phyloP scores from a whole-genome alignment of 2,797 vertebrate species.

The Cyclopterus lumpus region DNA sequence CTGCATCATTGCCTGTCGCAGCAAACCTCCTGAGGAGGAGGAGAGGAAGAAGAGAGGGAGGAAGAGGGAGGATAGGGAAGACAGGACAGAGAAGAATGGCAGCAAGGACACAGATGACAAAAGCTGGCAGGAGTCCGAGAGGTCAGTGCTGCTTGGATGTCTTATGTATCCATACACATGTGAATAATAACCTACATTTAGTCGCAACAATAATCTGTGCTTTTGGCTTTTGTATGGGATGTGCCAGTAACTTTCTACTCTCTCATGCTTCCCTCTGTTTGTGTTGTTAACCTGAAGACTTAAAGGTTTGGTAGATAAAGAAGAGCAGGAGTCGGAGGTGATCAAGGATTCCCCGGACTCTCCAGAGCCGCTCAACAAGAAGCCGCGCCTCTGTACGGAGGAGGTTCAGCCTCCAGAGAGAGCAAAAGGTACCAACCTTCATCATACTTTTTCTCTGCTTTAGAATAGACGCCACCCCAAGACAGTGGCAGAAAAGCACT shows the following conservation, averaged over 20 bases:
- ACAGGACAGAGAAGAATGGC: slow-evolving; percentile 90
- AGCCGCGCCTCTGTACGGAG: slow-evolving; percentile 90
- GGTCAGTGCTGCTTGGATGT: slow-evolving; percentile 70
- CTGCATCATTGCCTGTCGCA: slow-evolving; percentile 94
- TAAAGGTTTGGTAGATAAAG: slow-evolving; percentile 92
- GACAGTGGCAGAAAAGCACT: not conserved
- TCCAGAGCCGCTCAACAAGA: slow-evolving; percentile 97
- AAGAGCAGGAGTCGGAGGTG: slow-evolving; percentile 92
- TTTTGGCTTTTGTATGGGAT: not conserved
- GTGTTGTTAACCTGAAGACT: slow-evolving; percentile 77
- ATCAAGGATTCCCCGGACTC: slow-evolving; percentile 99
- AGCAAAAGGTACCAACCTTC: slow-evolving; percentile 87
- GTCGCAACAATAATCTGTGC: not conserved
- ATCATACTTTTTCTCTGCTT: not conserved
- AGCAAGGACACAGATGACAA: slow-evolving; percentile 95
- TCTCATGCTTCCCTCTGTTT: not conserved
- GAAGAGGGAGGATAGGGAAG: slow-evolving; percentile 96
- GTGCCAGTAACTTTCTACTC: not conserved
- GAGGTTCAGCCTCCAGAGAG: slow-evolving; percentile 90
- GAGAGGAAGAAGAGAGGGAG: slow-evolving; percentile 97
- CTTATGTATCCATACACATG: not conserved
- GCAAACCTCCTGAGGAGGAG: slow-evolving; percentile 97
- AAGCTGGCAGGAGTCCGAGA: slow-evolving; percentile 93
- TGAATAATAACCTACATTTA: not conserved
- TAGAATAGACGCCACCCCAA: not conserved